Conservation (phyloP, 2,888 invertebrate species). For the Rhogogaster chlorosoma region DNA sequence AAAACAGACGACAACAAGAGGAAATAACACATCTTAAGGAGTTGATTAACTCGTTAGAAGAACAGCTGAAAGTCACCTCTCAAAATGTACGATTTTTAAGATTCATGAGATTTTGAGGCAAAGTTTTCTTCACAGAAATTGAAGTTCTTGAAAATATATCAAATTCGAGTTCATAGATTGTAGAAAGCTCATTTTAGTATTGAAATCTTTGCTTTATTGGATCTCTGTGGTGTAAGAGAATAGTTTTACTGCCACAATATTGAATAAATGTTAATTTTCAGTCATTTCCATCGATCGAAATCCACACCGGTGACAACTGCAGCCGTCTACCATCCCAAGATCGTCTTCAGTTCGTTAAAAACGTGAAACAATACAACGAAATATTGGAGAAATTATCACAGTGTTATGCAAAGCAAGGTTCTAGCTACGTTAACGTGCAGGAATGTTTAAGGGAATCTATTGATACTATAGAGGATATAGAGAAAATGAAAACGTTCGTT, state of each 20-base stretch:
- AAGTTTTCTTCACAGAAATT: background rate
- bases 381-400: constrained; percentile 61
- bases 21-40: constrained; percentile 33
- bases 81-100: constrained; percentile 30
- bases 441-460: constrained; percentile 63
- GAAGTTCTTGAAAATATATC: background rate
- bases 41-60: constrained; percentile 33
- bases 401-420: constrained; percentile 64
- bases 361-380: constrained; percentile 63
- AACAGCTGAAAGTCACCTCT: constrained; percentile 19
- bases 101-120: background rate
- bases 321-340: constrained; percentile 34
- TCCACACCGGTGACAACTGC: background rate
- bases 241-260: background rate
- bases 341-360: constrained; percentile 59
- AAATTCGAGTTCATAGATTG: background rate
- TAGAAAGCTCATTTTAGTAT: background rate
- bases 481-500: constrained; percentile 39
- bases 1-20: constrained; percentile 1
- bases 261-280: background rate
- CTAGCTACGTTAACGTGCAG: constrained; percentile 63
- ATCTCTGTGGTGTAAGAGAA: background rate
- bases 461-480: constrained; percentile 60
- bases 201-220: background rate
- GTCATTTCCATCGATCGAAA: constrained; percentile 45